Conservation (phyloP, 1,140 invertebrate genomes). For the Zeugodacus cucurbitae region DNA sequence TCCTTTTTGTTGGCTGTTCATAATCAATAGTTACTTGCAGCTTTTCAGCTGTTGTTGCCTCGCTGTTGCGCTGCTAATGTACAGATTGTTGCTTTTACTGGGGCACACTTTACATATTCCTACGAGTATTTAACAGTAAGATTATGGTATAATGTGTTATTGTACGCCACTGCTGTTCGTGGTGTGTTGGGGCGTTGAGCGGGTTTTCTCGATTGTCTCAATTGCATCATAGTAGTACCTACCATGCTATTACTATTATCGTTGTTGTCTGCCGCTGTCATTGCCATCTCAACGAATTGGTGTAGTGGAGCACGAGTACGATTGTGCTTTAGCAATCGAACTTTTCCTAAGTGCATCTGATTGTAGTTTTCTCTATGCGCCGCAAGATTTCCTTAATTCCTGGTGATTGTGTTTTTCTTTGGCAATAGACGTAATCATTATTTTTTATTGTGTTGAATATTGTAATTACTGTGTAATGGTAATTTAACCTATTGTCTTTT, state of each 20-base stretch:
- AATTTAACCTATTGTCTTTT: no score
- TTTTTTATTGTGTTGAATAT: no score
- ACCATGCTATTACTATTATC: background rate
- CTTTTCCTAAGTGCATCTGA: background rate
- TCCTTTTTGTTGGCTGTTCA: background rate
- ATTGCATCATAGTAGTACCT: background rate
- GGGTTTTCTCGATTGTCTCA: background rate
- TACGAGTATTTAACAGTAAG: background rate
- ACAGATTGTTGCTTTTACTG: conserved; percentile 18
- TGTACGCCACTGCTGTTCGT: background rate
- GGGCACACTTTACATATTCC: background rate
- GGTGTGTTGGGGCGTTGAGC: background rate
- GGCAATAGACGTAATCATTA: no score
- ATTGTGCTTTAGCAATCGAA: background rate
- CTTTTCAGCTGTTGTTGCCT: background rate
- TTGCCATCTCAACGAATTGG: background rate
- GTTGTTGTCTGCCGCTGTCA: background rate
- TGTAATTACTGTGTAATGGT: no score
- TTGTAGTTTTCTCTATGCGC: background rate
- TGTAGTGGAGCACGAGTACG: background rate
- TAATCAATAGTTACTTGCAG: background rate
- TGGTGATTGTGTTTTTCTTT: background rate
- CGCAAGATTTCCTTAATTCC: background rate
- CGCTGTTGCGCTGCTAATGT: background rate
- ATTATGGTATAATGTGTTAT: conserved; percentile 3